Percentiles rank a stretch among this genome's conserved stretches.
These are phyloP conservation scores for Elephantulus edwardii DNA, from an alignment of 2,113 vertebrate species.

Conservation along the genomic window DNA sequence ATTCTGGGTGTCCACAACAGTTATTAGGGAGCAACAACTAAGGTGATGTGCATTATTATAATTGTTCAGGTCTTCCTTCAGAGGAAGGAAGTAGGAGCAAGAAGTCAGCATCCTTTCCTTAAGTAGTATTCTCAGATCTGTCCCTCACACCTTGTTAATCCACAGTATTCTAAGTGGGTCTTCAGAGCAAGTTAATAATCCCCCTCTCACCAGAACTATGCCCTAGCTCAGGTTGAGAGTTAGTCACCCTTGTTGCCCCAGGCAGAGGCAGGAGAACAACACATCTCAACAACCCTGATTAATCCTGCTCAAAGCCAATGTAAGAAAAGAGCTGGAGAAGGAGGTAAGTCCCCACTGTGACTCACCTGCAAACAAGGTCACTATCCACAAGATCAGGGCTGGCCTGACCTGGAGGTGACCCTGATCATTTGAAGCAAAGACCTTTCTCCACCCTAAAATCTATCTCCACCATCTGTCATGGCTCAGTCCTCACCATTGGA, in stretches of 20 bases:
- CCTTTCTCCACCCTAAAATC: background rate
- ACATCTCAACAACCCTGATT: conserved; percentile 42
- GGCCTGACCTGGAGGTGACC: conserved; percentile 43
- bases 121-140: background rate
- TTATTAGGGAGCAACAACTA: background rate
- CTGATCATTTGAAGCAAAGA: background rate
- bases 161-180: background rate
- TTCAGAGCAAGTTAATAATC: background rate
- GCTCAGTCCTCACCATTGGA: background rate
- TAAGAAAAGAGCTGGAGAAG: background rate
- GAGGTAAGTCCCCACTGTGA: background rate
- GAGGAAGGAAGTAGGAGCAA: background rate
- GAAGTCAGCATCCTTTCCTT: background rate
- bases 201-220: background rate
- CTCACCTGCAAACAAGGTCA: conserved; percentile 47
- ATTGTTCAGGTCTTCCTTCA: background rate
- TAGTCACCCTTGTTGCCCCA: background rate
- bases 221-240: background rate
- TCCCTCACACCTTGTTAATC: background rate
- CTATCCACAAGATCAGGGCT: conserved; percentile 8
- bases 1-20: background rate
- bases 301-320: conserved; percentile 41
- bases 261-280: conserved; percentile 37
- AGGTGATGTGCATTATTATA: background rate
- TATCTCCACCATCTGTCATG: background rate